Conservation (phyloP, 1,140 invertebrate species). For the Heliconius melpomene region DNA sequence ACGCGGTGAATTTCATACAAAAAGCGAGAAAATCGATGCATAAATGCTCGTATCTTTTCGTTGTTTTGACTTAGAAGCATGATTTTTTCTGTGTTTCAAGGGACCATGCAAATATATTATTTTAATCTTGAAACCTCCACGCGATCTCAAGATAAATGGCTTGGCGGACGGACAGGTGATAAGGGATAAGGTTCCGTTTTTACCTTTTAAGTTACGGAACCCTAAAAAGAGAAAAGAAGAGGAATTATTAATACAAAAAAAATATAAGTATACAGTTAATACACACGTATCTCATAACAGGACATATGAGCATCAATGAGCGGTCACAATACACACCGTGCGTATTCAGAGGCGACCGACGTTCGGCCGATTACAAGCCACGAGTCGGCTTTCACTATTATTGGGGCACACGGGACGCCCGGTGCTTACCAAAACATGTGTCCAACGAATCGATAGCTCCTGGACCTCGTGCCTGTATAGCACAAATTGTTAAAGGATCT, state of each 20-base stretch:
- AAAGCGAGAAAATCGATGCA: too few species aligned
- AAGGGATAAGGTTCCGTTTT: too few species aligned
- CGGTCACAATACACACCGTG: constrained; percentile 13
- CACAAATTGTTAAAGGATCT: background rate
- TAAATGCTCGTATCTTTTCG: too few species aligned
- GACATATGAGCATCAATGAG: constrained; percentile 2
- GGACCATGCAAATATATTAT: too few species aligned
- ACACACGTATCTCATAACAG: background rate
- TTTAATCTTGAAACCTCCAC: too few species aligned
- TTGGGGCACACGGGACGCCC: constrained; percentile 50
- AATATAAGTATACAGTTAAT: too few species aligned
- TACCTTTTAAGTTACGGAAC: too few species aligned
- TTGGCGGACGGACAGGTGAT: too few species aligned
- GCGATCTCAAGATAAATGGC: too few species aligned
- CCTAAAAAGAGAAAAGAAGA: too few species aligned
- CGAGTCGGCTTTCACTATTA: constrained; percentile 50
- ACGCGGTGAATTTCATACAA: too few species aligned
- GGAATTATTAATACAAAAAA: too few species aligned
- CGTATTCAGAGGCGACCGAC: constrained; percentile 39
- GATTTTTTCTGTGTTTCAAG: background rate
- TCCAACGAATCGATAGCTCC: constrained; percentile 58
- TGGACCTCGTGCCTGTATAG: background rate
- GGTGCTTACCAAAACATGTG: constrained; percentile 58
- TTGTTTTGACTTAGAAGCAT: background rate
- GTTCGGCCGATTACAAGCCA: constrained; percentile 41